Percentiles rank a stretch among this genome's conserved stretches.
These are phyloP conservation scores for Heliconius nattereri DNA, from an alignment of 1,140 invertebrate species.

Conservation along the genomic window DNA sequence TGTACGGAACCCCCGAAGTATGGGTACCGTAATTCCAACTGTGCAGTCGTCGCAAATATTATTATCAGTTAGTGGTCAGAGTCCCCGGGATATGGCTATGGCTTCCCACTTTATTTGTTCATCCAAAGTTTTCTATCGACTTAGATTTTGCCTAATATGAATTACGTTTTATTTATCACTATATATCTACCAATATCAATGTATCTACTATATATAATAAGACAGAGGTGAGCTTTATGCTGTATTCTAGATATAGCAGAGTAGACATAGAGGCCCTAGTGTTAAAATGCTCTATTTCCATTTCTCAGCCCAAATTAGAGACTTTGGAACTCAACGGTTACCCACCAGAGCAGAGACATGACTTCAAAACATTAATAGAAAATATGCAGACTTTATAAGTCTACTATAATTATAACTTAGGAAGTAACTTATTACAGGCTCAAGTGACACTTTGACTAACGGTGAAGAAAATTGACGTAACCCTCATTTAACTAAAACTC, in stretches of 20 bases:
- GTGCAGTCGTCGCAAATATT: constrained; percentile 66
- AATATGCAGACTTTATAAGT: too few relatives aligned
- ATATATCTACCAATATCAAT: too few relatives aligned
- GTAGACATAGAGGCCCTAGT: too few relatives aligned
- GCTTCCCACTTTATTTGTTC: constrained; percentile 75
- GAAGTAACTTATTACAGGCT: neutral
- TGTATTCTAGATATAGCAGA: too few relatives aligned
- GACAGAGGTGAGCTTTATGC: too few relatives aligned
- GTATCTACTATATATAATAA: too few relatives aligned
- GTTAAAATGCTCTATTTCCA: too few relatives aligned
- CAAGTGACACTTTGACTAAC: constrained; percentile 7
- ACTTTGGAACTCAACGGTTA: too few relatives aligned
- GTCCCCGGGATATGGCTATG: constrained; percentile 64
- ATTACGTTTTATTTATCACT: neutral
- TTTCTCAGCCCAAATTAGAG: too few relatives aligned
- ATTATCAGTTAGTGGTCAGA: constrained; percentile 68
- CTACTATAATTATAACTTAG: neutral
- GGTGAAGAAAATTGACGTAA: constrained; percentile 22
- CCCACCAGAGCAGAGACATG: too few relatives aligned
- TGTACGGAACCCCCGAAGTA: too few relatives aligned
- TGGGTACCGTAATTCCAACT: constrained; percentile 45
- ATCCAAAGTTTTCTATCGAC: constrained; percentile 55
- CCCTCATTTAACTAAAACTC: constrained; percentile 1
- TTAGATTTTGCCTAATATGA: constrained; percentile 55
- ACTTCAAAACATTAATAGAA: too few relatives aligned